phyloP scores from a whole-genome alignment of 2,113 vertebrate genomes.

The Mesoclemmys tuberculata region DNA sequence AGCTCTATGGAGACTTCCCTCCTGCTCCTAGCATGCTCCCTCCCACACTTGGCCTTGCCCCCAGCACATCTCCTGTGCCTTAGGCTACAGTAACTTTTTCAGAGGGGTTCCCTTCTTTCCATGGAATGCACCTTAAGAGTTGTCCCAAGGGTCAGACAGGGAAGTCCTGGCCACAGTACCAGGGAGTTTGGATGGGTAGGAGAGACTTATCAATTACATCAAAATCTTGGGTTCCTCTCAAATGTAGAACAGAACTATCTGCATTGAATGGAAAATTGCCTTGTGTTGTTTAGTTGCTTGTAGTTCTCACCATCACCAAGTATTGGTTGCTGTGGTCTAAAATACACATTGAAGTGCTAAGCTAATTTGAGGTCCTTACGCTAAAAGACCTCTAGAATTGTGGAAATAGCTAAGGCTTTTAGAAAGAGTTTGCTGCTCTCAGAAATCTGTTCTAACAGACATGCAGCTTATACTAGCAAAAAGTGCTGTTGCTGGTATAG shows the following conservation, averaged over 20 bases:
- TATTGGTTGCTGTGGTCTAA: not conserved
- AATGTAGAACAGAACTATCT: not conserved
- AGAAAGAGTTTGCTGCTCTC: not conserved
- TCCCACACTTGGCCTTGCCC: not conserved
- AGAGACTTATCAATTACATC: not conserved
- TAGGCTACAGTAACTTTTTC: not conserved
- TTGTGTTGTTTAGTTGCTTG: not conserved
- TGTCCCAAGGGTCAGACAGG: conserved; percentile 4
- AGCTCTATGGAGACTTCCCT: not conserved
- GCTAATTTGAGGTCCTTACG: not conserved
- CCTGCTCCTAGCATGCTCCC: not conserved
- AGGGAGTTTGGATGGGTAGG: not conserved
- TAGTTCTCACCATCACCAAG: not conserved
- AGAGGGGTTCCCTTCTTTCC: not conserved
- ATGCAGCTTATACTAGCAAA: too few relatives aligned
- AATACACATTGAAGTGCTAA: not conserved
- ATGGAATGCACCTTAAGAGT: not conserved
- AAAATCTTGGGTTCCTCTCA: not conserved
- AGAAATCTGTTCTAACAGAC: too few relatives aligned
- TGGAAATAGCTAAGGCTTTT: not conserved
- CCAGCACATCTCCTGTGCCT: not conserved
- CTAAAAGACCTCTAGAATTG: not conserved
- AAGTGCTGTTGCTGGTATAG: too few relatives aligned
- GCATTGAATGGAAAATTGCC: not conserved
- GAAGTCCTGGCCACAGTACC: not conserved